These are phyloP conservation scores for Lutjanus erythropterus DNA, from an alignment of 2,113 vertebrate species.

Conservation along the genomic window DNA sequence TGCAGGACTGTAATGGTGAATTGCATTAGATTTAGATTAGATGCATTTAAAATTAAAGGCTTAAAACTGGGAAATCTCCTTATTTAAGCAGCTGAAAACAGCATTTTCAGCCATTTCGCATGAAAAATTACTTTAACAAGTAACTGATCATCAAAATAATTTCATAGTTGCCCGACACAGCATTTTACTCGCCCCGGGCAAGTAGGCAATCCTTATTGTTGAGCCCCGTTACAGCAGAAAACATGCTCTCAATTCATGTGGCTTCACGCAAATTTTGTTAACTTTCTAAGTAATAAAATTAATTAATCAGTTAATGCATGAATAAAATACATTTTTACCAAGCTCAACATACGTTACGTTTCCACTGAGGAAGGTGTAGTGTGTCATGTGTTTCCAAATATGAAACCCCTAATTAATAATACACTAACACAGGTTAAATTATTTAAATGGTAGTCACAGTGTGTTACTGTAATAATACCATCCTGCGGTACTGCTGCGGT, in stretches of 20 bases:
- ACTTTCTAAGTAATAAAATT: background rate
- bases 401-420: slow-evolving; percentile 51
- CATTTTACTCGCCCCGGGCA: too few species aligned
- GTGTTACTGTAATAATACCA: slow-evolving; percentile 3
- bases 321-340: background rate
- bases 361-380: background rate
- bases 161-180: too few species aligned
- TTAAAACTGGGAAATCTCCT: too few species aligned
- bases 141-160: too few species aligned
- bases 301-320: background rate
- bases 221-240: too few species aligned
- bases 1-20: background rate
- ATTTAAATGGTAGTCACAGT: slow-evolving; percentile 19
- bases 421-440: slow-evolving; percentile 25
- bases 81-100: too few species aligned
- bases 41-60: background rate
- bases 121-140: too few species aligned
- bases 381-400: slow-evolving; percentile 1
- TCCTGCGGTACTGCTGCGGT: background rate
- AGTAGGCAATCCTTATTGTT: too few species aligned
- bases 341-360: background rate
- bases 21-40: background rate
- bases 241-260: background rate
- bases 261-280: background rate
- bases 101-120: too few species aligned